A percentile compares a stretch with the other conserved stretches of the same genome.
Conservation (phyloP, 2,113 vertebrate species). For the Sylvicapra grimmia region DNA sequence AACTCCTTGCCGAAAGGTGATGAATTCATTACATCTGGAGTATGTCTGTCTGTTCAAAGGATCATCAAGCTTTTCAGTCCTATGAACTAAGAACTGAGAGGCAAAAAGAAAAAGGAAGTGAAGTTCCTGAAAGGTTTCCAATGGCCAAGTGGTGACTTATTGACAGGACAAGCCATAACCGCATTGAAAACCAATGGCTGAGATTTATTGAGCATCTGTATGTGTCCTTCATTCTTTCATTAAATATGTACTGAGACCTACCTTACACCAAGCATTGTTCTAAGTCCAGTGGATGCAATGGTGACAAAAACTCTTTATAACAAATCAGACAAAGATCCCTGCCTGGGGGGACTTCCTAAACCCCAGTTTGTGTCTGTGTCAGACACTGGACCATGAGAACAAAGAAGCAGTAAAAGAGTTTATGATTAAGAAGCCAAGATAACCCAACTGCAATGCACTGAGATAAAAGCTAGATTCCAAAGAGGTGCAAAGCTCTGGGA, state of each 20-base stretch:
- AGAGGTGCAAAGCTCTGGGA: not conserved
- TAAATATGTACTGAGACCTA: not conserved
- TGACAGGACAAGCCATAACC: not conserved
- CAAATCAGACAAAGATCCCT: not conserved
- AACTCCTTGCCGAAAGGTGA: not conserved
- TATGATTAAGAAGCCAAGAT: not conserved
- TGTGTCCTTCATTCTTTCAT: not conserved
- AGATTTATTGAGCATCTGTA: not conserved
- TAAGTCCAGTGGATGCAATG: not conserved
- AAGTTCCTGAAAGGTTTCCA: not conserved
- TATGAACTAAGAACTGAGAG: not conserved
- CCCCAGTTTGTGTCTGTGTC: not conserved
- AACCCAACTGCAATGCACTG: too few relatives aligned
- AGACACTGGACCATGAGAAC: not conserved
- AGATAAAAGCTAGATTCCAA: rapidly evolving
- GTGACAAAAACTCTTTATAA: not conserved
- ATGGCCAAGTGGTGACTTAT: not conserved
- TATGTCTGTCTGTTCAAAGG: not conserved
- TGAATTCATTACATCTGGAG: not conserved
- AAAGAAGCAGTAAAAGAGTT: not conserved
- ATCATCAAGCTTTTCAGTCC: not conserved
- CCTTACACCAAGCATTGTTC: not conserved
- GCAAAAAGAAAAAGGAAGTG: not conserved
- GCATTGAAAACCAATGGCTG: not conserved
- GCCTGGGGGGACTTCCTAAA: too few relatives aligned